Conservation (phyloP, 2,113 vertebrate genomes). For the Ivindomyrus marchei region DNA sequence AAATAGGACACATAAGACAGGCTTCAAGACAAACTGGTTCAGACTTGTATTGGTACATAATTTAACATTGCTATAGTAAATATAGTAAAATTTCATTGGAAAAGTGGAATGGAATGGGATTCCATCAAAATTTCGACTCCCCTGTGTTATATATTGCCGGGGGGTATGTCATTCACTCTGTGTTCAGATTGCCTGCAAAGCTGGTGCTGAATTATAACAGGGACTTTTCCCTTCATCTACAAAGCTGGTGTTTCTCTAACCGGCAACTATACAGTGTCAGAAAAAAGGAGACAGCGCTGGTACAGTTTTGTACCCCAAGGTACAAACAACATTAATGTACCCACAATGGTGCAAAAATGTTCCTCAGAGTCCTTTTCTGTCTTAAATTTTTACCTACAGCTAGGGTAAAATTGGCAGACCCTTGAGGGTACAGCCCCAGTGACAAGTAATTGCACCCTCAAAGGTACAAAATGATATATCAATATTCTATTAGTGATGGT, state of each 20-base stretch:
- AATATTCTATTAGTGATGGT: background rate
- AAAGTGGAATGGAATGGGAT: background rate
- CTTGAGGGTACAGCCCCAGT: background rate
- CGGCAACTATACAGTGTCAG: background rate
- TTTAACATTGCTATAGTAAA: background rate
- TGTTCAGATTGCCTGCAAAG: background rate
- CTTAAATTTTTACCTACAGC: background rate
- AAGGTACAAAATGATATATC: background rate
- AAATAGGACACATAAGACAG: constrained; percentile 4
- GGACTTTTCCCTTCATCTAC: background rate
- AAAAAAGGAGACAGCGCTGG: background rate
- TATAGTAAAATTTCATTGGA: background rate
- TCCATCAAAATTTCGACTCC: background rate
- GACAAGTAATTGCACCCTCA: background rate
- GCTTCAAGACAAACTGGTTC: background rate
- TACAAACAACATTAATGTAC: background rate
- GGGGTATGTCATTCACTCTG: background rate
- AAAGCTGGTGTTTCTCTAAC: background rate
- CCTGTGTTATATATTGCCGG: background rate
- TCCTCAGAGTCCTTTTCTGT: background rate
- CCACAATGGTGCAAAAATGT: background rate
- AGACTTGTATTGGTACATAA: background rate
- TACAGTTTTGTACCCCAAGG: background rate
- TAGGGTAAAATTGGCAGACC: background rate
- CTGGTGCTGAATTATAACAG: background rate